Evolutionary conservation across 1,140 invertebrate genomes (phyloP).

Genomic region (Pogonognathellus flavescens): DNA sequence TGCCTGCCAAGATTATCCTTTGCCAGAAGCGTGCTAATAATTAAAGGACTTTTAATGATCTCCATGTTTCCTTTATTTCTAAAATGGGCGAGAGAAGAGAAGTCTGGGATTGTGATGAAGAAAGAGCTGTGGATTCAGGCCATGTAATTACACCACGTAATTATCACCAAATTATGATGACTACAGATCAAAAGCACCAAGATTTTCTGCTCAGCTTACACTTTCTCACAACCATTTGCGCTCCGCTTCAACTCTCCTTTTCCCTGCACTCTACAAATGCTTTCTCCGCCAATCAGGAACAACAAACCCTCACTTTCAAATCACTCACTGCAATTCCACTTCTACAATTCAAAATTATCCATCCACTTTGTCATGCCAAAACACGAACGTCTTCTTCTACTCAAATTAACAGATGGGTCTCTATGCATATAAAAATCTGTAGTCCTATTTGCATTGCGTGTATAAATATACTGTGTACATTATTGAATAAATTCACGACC

Average conservation of each 20-base stretch:
- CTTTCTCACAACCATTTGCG: neutral
- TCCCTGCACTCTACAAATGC: neutral
- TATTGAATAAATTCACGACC: too few species aligned
- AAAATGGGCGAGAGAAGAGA: constrained; percentile 37
- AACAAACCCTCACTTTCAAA: neutral
- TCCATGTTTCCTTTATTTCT: constrained; percentile 50
- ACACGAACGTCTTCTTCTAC: neutral
- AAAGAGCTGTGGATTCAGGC: constrained; percentile 22
- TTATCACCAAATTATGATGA: constrained; percentile 54
- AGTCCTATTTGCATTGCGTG: too few species aligned
- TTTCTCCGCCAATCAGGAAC: neutral
- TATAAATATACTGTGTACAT: too few species aligned
- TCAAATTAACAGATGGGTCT: too few species aligned
- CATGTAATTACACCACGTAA: constrained; percentile 50
- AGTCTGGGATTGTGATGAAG: constrained; percentile 26
- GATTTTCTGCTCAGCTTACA: constrained; percentile 5
- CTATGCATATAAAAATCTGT: too few species aligned
- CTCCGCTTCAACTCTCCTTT: neutral
- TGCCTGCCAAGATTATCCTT: constrained; percentile 39
- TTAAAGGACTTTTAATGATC: constrained; percentile 50
- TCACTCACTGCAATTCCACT: neutral
- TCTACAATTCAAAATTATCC: neutral
- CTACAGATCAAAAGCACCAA: constrained; percentile 48
- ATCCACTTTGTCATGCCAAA: neutral
- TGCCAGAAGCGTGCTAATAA: constrained; percentile 49